Conservation (phyloP, 1,140 invertebrate species). For the Dolichoris vasculosae region DNA sequence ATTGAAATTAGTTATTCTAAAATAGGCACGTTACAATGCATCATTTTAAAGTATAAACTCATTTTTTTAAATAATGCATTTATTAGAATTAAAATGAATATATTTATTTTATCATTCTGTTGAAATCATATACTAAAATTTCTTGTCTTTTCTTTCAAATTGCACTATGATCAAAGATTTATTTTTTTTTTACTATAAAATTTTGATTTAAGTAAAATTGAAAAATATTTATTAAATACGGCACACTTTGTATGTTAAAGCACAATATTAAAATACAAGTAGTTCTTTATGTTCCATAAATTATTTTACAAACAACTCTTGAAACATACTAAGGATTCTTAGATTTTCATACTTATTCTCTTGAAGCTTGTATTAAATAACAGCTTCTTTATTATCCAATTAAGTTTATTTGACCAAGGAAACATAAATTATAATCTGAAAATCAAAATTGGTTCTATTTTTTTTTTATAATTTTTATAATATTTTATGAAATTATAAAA, state of each 20-base stretch:
- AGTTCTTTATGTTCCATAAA: slow-evolving; percentile 36
- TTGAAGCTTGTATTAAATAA: slow-evolving; percentile 55
- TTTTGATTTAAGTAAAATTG: neutral
- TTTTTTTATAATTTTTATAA: neutral
- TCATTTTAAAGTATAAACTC: slow-evolving; percentile 5
- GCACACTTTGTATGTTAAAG: slow-evolving; percentile 13
- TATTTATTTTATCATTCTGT: neutral
- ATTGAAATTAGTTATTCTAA: slow-evolving; percentile 15
- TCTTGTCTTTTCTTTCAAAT: neutral
- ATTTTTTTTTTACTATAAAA: neutral
- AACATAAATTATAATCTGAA: slow-evolving; percentile 46
- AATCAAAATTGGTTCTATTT: neutral
- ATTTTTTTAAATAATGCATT: slow-evolving; percentile 8
- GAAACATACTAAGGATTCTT: slow-evolving; percentile 10
- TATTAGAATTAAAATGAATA: slow-evolving; percentile 30
- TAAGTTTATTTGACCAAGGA: slow-evolving; percentile 57
- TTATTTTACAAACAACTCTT: slow-evolving; percentile 55
- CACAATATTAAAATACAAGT: slow-evolving; percentile 54
- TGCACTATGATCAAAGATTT: slow-evolving; percentile 24
- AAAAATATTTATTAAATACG: slow-evolving; percentile 16
- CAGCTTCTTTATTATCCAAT: slow-evolving; percentile 61
- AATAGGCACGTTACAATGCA: slow-evolving; percentile 29
- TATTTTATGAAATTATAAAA: neutral
- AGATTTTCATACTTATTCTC: slow-evolving; percentile 27
- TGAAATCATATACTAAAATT: neutral